These are phyloP conservation scores for Cataglyphis cursor DNA, from an alignment of 2,888 invertebrate species.

Conservation along the genomic window DNA sequence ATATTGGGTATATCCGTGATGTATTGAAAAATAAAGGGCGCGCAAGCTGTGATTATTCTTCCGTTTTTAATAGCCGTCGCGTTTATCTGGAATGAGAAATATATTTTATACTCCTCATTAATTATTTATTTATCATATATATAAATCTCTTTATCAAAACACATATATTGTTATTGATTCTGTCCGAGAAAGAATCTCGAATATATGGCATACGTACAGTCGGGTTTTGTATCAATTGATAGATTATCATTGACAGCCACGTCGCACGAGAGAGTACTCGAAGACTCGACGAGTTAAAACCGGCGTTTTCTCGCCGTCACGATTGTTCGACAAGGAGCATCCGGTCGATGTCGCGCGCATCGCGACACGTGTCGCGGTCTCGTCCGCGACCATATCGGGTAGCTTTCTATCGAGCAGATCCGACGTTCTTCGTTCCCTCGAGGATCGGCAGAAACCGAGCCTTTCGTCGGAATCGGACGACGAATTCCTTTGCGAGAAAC, in stretches of 20 bases:
- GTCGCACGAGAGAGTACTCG: conserved; percentile 7
- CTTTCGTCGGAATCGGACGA: background rate
- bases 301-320: conserved; percentile 42
- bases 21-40: conserved; percentile 45
- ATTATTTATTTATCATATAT: conserved; percentile 3
- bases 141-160: background rate
- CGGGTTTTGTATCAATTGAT: background rate
- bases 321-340: conserved; percentile 37
- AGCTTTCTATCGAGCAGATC: conserved; percentile 33
- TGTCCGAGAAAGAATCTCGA: background rate
- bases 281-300: conserved; percentile 3
- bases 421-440: conserved; percentile 56
- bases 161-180: background rate
- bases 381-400: conserved; percentile 44
- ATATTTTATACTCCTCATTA: conserved; percentile 12
- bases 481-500: background rate
- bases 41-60: conserved; percentile 39
- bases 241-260: conserved; percentile 6
- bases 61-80: conserved; percentile 20
- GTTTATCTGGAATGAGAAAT: conserved; percentile 7
- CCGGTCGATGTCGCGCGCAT: conserved; percentile 48
- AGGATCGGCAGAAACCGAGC: conserved; percentile 29
- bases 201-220: background rate
- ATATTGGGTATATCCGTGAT: conserved; percentile 35
- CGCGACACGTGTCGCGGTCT: conserved; percentile 48